Evolutionary conservation across 2,888 invertebrate genomes (phyloP).

Genomic region (Meliscaeva auricollis): DNA sequence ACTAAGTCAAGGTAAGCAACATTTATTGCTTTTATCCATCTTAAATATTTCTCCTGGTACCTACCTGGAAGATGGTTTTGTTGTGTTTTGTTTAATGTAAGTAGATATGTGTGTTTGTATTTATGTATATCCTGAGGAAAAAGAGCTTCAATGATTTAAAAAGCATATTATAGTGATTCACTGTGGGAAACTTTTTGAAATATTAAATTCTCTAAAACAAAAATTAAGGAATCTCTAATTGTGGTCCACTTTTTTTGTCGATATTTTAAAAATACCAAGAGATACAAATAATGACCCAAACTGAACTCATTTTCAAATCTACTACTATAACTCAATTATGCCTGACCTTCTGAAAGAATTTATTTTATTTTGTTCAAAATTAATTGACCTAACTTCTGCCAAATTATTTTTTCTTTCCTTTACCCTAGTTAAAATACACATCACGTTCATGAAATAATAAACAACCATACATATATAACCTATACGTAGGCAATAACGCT

Average conservation of each 20-base stretch:
- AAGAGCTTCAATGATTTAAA: no score
- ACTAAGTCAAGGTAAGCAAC: background rate
- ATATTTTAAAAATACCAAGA: background rate
- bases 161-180: no score
- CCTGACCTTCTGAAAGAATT: slow-evolving; percentile 1
- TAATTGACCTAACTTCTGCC: slow-evolving; percentile 38
- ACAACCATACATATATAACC: slow-evolving; percentile 40
- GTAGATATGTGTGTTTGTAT: no score
- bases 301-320: background rate
- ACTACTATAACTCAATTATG: background rate
- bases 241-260: background rate
- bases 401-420: slow-evolving; percentile 20
- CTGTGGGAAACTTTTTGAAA: no score
- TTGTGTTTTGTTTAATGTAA: no score
- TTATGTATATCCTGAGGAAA: no score
- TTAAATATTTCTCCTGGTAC: background rate
- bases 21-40: background rate
- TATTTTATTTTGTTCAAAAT: slow-evolving; percentile 32
- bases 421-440: slow-evolving; percentile 39
- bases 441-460: slow-evolving; percentile 64
- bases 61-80: background rate
- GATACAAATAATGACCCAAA: background rate
- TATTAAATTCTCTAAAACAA: no score
- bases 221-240: no score
- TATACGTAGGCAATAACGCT: slow-evolving; percentile 57